These are phyloP conservation scores for Brachyrhaphis roseni DNA, from an alignment of 2,797 vertebrate species.

Conservation along the genomic window DNA sequence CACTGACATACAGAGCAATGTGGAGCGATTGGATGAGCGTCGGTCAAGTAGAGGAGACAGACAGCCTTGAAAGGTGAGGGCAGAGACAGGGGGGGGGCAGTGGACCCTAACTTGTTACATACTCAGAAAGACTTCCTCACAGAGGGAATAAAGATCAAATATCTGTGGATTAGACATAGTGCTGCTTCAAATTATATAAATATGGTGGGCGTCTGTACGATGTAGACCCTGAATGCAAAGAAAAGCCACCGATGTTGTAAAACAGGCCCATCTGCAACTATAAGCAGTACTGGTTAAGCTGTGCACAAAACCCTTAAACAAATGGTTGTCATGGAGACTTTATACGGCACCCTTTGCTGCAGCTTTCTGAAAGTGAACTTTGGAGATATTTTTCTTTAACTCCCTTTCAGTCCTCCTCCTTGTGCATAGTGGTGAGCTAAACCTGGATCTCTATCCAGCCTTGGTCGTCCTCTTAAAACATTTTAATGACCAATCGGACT, in stretches of 20 bases:
- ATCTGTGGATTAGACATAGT: slow-evolving; percentile 34
- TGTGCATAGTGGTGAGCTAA: background rate
- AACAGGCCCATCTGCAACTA: slow-evolving; percentile 8
- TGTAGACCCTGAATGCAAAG: slow-evolving; percentile 34
- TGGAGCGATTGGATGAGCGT: slow-evolving; percentile 49
- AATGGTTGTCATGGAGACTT: background rate
- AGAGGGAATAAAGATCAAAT: slow-evolving; percentile 44
- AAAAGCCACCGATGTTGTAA: slow-evolving; percentile 10
- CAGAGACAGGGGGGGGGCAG: slow-evolving; percentile 22
- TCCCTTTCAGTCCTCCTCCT: background rate
- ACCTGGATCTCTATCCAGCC: background rate
- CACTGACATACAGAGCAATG: slow-evolving; percentile 58
- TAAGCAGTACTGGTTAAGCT: background rate
- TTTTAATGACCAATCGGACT: background rate
- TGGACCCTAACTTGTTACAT: slow-evolving; percentile 5
- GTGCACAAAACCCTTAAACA: background rate
- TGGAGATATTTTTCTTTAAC: background rate
- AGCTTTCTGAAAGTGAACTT: background rate
- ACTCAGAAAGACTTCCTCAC: slow-evolving; percentile 27
- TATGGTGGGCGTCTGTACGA: slow-evolving; percentile 26
- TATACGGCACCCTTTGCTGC: background rate
- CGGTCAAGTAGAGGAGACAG: slow-evolving; percentile 66
- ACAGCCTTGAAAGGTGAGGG: slow-evolving; percentile 59
- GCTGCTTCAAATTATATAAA: slow-evolving; percentile 31
- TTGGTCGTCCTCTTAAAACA: background rate